These are phyloP conservation scores for Catostylus mosaicus DNA, from an alignment of 30 jellyfish, hydroid and myxozoan genomes.

Conservation along the genomic window DNA sequence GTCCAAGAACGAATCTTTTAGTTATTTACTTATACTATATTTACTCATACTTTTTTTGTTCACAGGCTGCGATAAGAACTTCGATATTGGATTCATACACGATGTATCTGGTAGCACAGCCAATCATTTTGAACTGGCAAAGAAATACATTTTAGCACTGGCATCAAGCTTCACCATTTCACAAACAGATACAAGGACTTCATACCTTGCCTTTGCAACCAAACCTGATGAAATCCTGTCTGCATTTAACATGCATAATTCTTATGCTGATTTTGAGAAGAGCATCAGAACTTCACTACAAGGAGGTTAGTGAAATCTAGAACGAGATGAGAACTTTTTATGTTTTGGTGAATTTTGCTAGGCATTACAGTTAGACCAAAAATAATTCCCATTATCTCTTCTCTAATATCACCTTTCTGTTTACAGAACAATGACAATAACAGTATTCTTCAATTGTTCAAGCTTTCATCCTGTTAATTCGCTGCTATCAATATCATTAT, in stretches of 20 bases:
- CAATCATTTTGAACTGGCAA: constrained; percentile 48
- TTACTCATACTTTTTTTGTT: not conserved
- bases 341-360: no score
- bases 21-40: no score
- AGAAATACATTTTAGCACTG: constrained; percentile 67
- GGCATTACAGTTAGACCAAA: no score
- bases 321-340: no score
- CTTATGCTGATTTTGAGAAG: constrained; percentile 45
- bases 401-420: no score
- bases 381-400: no score
- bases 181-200: constrained; percentile 62
- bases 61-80: constrained; percentile 67
- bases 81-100: constrained; percentile 87
- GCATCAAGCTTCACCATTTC: constrained; percentile 71
- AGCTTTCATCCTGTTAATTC: no score
- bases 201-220: constrained; percentile 72
- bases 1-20: no score
- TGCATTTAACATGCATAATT: constrained; percentile 53
- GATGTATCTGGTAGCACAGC: constrained; percentile 75
- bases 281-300: constrained; percentile 9
- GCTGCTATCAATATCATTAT: no score
- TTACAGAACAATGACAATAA: no score
- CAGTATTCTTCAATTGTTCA: no score
- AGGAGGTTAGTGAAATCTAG: no score
- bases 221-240: constrained; percentile 56